Base-by-base conservation (phyloP, 2,113 vertebrate species). In the Arvicanthis niloticus region DNA sequence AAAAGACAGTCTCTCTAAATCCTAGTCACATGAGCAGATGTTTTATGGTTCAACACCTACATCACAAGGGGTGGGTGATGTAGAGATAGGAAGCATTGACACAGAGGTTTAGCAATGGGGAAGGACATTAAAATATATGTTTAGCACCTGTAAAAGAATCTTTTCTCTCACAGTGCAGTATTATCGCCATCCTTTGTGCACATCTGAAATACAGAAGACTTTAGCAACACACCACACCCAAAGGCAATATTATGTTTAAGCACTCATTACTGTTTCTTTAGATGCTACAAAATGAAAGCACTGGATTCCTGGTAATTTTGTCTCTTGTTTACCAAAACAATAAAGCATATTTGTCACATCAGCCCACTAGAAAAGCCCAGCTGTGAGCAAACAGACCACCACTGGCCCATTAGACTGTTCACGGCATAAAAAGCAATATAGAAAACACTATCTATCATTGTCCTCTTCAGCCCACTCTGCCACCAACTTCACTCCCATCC, bases 231-330 rank as follows among this genome's bases (percentile, higher is more conserved):
- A 11, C 26, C 58, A 67, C 82, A 60, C 40, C 58, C 42, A 37
- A 70, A 82, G 76, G 86, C 45, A 97, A 48, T 45, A 29, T 73
- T 90, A 51, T 82, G 58, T 56, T 77, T 87, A 89, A 96, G 78
- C 67, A 93, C 42, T 56, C 40, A 81, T 81, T 40, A 75, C 58
- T 90, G 29, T 42, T 76, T 94, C 58, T 92, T 94, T 94, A 89
- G 85, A 76, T 5, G 76, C 45, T 91, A 40, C 26, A 91, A 94
- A 92, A 88, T 31, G 26, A 48, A 85, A 51, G 40, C 40, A 11
- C 22, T 92, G 3, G 37, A 37, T 88, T 96, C 53, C 60, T 82
- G 88, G 91, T 97, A 94, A 65, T 95, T 96, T 86, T 96, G 53
- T 73, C 80, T 96, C 87, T 88, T 58, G 60, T n/a, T 93, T 80